A percentile compares a stretch with the other conserved stretches of the same genome.
Evolutionary conservation across 2,888 invertebrate species (phyloP).

Genomic region (Ctenicera cuprea): DNA sequence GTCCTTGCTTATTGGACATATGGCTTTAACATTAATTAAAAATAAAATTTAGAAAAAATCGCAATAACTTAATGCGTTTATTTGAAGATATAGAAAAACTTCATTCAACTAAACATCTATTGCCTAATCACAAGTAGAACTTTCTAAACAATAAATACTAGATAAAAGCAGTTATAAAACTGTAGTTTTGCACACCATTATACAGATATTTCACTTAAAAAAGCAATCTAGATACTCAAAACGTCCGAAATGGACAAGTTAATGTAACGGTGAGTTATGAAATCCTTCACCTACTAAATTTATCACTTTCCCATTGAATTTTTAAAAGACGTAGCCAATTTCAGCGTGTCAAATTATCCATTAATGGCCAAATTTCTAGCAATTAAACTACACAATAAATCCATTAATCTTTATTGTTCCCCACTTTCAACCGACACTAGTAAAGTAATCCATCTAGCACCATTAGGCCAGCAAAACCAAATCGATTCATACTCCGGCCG

Average conservation of each 20-base stretch:
- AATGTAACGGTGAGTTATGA: neutral
- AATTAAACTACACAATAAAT: constrained; percentile 10
- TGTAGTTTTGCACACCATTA: neutral
- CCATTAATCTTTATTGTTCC: constrained; percentile 7
- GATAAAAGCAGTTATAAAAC: neutral
- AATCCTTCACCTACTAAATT: neutral
- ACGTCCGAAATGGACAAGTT: neutral
- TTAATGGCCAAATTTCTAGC: constrained; percentile 1
- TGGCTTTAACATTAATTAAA: no score
- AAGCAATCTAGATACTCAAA: neutral
- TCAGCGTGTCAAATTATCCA: neutral
- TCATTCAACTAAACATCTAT: no score
- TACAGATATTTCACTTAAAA: neutral
- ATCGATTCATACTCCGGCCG: constrained; percentile 13
- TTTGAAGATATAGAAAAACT: no score
- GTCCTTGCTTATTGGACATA: no score
- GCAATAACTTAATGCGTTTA: no score
- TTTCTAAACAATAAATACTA: neutral
- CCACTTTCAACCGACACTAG: neutral
- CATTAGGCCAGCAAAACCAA: neutral
- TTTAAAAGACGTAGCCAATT: neutral
- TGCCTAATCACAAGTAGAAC: no score
- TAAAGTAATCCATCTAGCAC: neutral
- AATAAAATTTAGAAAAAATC: no score
- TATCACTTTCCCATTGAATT: neutral